phyloP scores from a whole-genome alignment of 1,140 invertebrate species.

The Brachionus calyciflorus region DNA sequence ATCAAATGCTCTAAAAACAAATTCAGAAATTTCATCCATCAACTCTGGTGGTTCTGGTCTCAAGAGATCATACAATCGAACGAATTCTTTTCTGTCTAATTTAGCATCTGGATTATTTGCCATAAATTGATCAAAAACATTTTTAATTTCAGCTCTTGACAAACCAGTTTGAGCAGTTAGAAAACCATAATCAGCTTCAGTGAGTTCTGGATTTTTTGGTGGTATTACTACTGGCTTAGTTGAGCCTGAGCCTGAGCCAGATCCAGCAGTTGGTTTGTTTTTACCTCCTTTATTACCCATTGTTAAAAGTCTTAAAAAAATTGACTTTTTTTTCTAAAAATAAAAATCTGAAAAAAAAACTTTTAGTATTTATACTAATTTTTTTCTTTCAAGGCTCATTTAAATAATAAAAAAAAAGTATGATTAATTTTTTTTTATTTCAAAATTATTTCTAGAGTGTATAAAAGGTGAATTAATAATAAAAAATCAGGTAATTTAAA shows the following conservation, averaged over 20 bases:
- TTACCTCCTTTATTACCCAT: background rate
- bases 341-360: background rate
- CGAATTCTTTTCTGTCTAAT: constrained; percentile 25
- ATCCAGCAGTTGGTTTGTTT: background rate
- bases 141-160: constrained; percentile 19
- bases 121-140: background rate
- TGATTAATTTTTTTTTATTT: no score
- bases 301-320: no score
- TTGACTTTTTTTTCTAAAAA: background rate
- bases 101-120: background rate
- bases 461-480: no score
- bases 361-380: no score
- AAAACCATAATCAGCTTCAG: background rate
- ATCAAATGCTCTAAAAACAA: constrained; percentile 41
- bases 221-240: background rate
- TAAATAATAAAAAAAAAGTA: no score
- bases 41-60: constrained; percentile 28
- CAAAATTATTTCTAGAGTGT: background rate
- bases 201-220: background rate
- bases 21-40: constrained; percentile 32
- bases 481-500: background rate
- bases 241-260: background rate
- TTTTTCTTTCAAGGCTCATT: background rate
- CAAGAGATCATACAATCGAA: background rate
- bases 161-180: constrained; percentile 6